Conservation (phyloP, 2,888 invertebrate species). For the Pristionchus fissidentatus region DNA sequence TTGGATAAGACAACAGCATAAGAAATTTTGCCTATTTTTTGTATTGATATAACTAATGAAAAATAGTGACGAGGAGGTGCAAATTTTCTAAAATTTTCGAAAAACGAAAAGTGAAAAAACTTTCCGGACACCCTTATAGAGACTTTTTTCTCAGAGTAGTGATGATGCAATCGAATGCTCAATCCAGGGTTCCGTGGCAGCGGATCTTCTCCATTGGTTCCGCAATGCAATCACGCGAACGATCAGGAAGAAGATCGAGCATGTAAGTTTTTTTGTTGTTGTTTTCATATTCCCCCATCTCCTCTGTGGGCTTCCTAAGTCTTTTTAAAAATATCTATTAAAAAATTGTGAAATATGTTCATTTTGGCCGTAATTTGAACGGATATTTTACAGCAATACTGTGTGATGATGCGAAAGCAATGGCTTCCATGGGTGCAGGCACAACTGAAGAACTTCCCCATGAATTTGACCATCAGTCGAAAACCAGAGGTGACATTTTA, state of each 20-base stretch:
- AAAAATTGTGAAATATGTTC: neutral
- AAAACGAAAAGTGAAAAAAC: too few species aligned
- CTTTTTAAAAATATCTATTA: neutral
- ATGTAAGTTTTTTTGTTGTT: conserved; percentile 52
- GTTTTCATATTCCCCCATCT: neutral
- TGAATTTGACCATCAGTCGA: conserved; percentile 62
- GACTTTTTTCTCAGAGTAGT: too few species aligned
- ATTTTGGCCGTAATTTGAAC: too few species aligned
- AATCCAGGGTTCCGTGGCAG: conserved; percentile 58
- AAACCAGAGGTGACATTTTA: conserved; percentile 56
- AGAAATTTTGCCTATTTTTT: too few species aligned
- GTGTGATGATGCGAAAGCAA: conserved; percentile 65
- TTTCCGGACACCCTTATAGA: too few species aligned
- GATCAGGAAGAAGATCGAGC: conserved; percentile 66
- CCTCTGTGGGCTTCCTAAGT: neutral
- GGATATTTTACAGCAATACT: conserved; percentile 65
- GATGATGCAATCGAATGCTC: too few species aligned
- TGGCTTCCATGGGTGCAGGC: conserved; percentile 71
- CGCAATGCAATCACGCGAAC: conserved; percentile 64
- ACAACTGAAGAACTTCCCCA: conserved; percentile 68
- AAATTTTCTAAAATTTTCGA: too few species aligned
- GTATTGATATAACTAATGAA: too few species aligned
- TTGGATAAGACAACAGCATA: too few species aligned
- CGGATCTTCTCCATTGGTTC: conserved; percentile 70
- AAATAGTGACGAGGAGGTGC: too few species aligned